Percentiles rank a stretch among this genome's conserved stretches.
Evolutionary conservation across 1,140 invertebrate genomes (phyloP).

Genomic region (Delia radicum): DNA sequence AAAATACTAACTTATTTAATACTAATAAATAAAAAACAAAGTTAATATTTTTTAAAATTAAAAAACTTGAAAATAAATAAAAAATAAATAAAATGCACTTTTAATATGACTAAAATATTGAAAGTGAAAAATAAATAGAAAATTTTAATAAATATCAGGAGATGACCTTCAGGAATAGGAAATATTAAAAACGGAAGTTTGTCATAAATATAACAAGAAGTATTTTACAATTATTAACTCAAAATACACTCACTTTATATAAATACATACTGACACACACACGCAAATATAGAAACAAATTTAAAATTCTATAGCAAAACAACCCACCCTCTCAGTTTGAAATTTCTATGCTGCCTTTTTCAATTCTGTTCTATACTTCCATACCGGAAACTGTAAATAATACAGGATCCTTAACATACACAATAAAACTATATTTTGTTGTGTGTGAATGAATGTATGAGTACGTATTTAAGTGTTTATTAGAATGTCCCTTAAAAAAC

Average conservation of each 20-base stretch:
- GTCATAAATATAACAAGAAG: neutral
- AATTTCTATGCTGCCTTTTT: neutral
- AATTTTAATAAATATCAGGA: neutral
- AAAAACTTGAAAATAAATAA: neutral
- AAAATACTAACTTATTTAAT: too few relatives aligned
- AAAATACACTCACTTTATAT: too few relatives aligned
- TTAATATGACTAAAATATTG: neutral
- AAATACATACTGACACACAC: neutral
- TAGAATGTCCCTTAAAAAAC: too few relatives aligned
- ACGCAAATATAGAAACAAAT: too few relatives aligned
- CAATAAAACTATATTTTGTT: neutral
- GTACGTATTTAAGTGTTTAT: too few relatives aligned
- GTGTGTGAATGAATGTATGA: too few relatives aligned
- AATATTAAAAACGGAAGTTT: slow-evolving; percentile 1
- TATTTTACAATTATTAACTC: neutral
- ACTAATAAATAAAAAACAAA: neutral
- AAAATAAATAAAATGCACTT: neutral
- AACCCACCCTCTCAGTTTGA: neutral
- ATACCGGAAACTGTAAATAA: neutral
- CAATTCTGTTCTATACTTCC: neutral
- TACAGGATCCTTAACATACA: neutral
- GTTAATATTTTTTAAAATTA: neutral
- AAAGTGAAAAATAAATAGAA: neutral
- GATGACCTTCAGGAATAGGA: neutral
- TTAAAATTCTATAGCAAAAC: neutral